phyloP scores from a whole-genome alignment of 2,888 invertebrate genomes.

The Archaeoteleia sp. region DNA sequence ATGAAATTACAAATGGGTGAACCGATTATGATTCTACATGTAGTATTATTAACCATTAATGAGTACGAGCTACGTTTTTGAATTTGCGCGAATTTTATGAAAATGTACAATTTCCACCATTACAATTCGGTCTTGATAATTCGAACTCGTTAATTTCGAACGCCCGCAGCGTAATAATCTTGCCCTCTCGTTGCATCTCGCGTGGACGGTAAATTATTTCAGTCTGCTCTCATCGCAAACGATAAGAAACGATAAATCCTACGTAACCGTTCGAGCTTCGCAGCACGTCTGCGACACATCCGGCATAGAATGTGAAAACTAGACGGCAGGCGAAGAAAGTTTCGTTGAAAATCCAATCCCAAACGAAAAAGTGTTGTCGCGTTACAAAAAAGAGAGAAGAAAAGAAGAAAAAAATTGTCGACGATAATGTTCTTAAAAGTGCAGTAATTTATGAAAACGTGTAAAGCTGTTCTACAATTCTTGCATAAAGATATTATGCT shows the following conservation, averaged over 20 bases:
- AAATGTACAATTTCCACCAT: constrained; percentile 20
- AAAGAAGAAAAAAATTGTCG: not conserved
- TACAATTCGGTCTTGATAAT: constrained; percentile 30
- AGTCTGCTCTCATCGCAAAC: constrained; percentile 38
- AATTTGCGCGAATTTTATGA: constrained; percentile 4
- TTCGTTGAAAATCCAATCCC: constrained; percentile 15
- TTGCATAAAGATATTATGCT: not conserved
- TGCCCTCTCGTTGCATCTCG: constrained; percentile 28
- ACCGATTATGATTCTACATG: no score
- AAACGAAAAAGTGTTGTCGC: constrained; percentile 20
- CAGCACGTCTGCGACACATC: constrained; percentile 59
- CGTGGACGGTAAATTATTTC: constrained; percentile 60
- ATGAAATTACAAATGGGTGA: no score
- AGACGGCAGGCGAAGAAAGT: constrained; percentile 34
- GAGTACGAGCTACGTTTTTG: not conserved
- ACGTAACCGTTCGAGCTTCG: constrained; percentile 47
- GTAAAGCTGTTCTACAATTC: not conserved
- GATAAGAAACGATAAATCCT: constrained; percentile 58
- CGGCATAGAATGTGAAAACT: constrained; percentile 57
- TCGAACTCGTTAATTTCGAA: constrained; percentile 52
- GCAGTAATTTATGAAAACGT: not conserved
- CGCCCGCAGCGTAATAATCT: constrained; percentile 58
- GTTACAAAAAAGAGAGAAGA: constrained; percentile 14
- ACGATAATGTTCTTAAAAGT: constrained; percentile 16
- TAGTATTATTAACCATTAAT: not conserved